phyloP scores from a whole-genome alignment of 2,797 vertebrate genomes.

The Hoplostethus mediterraneus region DNA sequence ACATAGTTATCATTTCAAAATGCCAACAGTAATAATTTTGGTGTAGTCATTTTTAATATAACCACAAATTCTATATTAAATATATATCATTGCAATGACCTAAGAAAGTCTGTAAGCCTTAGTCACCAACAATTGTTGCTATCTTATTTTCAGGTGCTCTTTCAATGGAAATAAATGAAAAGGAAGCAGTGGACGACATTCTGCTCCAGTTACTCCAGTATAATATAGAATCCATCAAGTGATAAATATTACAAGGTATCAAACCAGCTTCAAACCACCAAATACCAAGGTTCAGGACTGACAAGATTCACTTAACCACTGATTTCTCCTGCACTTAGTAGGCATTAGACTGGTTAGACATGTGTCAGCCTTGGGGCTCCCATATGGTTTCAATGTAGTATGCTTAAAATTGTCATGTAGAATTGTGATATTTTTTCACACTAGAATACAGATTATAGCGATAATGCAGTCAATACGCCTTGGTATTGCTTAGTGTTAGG shows the following conservation, averaged over 20 bases:
- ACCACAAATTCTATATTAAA: constrained; percentile 19
- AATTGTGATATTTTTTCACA: constrained; percentile 17
- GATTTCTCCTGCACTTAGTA: constrained; percentile 33
- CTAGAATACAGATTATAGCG: neutral
- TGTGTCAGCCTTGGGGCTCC: constrained; percentile 47
- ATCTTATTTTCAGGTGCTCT: constrained; percentile 42
- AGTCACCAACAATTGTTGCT: constrained; percentile 24
- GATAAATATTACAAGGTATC: constrained; percentile 8
- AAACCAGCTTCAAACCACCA: constrained; percentile 19
- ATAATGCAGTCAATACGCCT: constrained; percentile 7
- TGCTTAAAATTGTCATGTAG: constrained; percentile 38
- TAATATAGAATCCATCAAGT: constrained; percentile 31
- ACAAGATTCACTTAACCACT: constrained; percentile 24
- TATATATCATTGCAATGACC: constrained; percentile 42
- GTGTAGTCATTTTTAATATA: constrained; percentile 36
- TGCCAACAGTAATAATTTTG: constrained; percentile 44
- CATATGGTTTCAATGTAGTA: constrained; percentile 47
- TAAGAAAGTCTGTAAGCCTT: constrained; percentile 26
- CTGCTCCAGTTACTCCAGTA: constrained; percentile 28
- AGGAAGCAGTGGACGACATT: constrained; percentile 9
- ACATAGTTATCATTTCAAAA: constrained; percentile 51
- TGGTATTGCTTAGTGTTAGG: neutral
- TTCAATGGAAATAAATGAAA: constrained; percentile 33
- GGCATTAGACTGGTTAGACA: constrained; percentile 32
- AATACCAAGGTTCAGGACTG: constrained; percentile 8